phyloP scores from a whole-genome alignment of 2,888 invertebrate genomes.

The Drosophila affinis region DNA sequence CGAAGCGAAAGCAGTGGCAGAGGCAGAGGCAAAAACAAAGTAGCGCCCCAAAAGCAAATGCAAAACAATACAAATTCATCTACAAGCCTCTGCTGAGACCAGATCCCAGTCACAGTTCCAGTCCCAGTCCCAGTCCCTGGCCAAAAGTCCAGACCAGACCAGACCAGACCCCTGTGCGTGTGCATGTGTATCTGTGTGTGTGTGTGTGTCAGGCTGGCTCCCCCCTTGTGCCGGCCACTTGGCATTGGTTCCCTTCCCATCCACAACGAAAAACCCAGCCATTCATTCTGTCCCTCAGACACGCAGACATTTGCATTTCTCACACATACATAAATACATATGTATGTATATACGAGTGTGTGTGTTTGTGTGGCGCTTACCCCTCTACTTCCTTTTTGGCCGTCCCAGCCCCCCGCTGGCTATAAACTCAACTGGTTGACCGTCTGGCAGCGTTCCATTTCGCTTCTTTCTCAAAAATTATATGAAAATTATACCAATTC shows the following conservation, averaged over 20 bases:
- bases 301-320: slow-evolving; percentile 74
- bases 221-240: slow-evolving; percentile 46
- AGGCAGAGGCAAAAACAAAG: slow-evolving; percentile 68
- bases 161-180: slow-evolving; percentile 28
- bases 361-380: slow-evolving; percentile 58
- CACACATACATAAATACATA: slow-evolving; percentile 16
- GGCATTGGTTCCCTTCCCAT: slow-evolving; percentile 51
- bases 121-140: neutral
- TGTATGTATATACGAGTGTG: slow-evolving; percentile 8
- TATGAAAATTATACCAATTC: slow-evolving; percentile 82
- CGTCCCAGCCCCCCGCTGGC: slow-evolving; percentile 23
- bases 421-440: slow-evolving; percentile 15
- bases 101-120: neutral
- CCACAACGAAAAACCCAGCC: slow-evolving; percentile 8
- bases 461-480: slow-evolving; percentile 75
- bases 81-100: slow-evolving; percentile 47
- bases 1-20: slow-evolving; percentile 30
- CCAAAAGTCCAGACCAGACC: slow-evolving; percentile 26
- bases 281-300: slow-evolving; percentile 33
- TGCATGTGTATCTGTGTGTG: slow-evolving; percentile 12
- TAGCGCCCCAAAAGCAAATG: slow-evolving; percentile 78
- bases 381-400: neutral
- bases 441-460: slow-evolving; percentile 66
- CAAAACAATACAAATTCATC: slow-evolving; percentile 79
- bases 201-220: slow-evolving; percentile 27